A percentile compares a stretch with the other conserved stretches of the same genome.
These are phyloP conservation scores for Prunella strophiata DNA, from an alignment of 2,797 vertebrate genomes.

Conservation along the genomic window DNA sequence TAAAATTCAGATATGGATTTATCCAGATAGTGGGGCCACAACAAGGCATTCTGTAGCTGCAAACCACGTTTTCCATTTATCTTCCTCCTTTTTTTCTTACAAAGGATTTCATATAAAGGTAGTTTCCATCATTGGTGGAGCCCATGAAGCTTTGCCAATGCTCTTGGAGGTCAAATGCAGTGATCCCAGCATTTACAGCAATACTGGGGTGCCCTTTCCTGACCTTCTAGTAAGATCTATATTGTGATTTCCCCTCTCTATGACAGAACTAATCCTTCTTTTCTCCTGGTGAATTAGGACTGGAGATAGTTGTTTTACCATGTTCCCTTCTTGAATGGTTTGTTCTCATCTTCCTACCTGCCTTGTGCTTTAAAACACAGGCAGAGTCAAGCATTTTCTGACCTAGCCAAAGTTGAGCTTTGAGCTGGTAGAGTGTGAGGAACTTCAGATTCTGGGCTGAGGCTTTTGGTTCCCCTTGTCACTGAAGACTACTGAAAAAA, in stretches of 20 bases:
- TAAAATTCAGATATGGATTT: neutral
- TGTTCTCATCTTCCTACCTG: neutral
- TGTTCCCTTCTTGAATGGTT: fast-evolving
- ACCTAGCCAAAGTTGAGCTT: neutral
- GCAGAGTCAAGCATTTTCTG: neutral
- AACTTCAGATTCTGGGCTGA: neutral
- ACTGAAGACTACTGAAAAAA: neutral
- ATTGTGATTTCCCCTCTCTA: neutral
- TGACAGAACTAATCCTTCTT: neutral
- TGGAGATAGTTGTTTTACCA: neutral
- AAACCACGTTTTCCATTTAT: neutral
- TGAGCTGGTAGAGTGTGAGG: neutral
- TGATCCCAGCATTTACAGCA: neutral
- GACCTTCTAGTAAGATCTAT: neutral
- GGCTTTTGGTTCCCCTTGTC: neutral
- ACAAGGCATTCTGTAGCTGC: neutral
- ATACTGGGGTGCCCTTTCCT: neutral
- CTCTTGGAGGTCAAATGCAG: neutral
- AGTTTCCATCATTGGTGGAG: neutral
- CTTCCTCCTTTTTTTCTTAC: neutral
- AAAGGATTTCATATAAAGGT: neutral
- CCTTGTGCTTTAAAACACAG: neutral
- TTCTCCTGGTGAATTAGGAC: neutral
- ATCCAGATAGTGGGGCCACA: neutral
- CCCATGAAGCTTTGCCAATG: neutral